Base-by-base conservation (phyloP, 2,888 invertebrate species). In the Pecten maximus region DNA sequence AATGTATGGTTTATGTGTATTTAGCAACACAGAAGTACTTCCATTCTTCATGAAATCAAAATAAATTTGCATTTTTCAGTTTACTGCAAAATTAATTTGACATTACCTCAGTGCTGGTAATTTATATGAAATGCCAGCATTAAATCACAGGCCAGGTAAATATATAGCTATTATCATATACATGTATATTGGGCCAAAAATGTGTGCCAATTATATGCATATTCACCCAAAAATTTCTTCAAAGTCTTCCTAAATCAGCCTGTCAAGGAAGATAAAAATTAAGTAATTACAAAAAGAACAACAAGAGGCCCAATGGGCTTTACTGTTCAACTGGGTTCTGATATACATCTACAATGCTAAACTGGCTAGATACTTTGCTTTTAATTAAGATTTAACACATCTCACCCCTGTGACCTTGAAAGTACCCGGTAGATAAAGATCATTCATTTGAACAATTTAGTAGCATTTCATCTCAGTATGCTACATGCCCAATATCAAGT, bases 61-160 rank as follows among this genome's bases (percentile, higher is more conserved):
- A 74, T 74, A 74, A 74, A 74, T 74, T 35, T 74, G 35, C 74
- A 74, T 74, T 74, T 74, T 35, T 28, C 74, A 74, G 28, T 74
- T 35, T 23, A 74, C 74, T 35, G 74, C 74, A 74, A 74, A 74
- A 74, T 74, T 35, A 74, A 74, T 74, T 74, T 35, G 23, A 74
- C 28, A 23, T 8, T 35, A 74, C 16, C 74, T 74, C 35, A 35
- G 74, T 74, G 50, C 23, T 54, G 12, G 19, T 19, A 54, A 74
- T 74, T 28, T 12, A 74, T 74, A 74, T 28, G 35, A 74, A 74
- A 28, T 74, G 74, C 35, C 74, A 74, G 60, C 60, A 60, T 16
- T 60, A 28, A 60, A 60, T 74, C 74, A 74, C 10, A 15, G 28
- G 3, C 23, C 74, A 35, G 28, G 35, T 74, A 35, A 8, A 54